Conservation (phyloP, 2,888 invertebrate genomes). For the Hylaea fasciaria region DNA sequence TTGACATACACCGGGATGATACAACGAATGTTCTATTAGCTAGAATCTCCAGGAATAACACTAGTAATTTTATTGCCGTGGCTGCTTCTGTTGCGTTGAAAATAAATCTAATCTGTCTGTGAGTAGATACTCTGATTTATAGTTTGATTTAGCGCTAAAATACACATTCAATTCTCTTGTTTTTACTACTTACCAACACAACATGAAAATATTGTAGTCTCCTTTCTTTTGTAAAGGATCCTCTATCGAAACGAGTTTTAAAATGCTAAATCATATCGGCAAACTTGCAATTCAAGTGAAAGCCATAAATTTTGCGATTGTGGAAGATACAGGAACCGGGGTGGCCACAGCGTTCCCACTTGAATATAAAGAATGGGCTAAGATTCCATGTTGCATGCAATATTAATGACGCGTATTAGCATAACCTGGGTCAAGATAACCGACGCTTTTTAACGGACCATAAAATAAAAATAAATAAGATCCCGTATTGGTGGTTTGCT, state of each 20-base stretch:
- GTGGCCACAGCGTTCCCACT: constrained; percentile 41
- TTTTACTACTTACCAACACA: neutral
- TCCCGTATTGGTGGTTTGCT: neutral
- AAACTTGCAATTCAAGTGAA: constrained; percentile 37
- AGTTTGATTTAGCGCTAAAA: constrained; percentile 8
- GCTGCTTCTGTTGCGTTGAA: constrained; percentile 23
- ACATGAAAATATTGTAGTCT: neutral
- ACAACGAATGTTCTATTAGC: constrained; percentile 35
- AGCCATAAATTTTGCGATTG: constrained; percentile 59
- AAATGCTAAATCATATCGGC: constrained; percentile 22
- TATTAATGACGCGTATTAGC: constrained; percentile 25
- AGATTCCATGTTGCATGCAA: constrained; percentile 38
- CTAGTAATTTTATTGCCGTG: constrained; percentile 31
- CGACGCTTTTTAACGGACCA: neutral
- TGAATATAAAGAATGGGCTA: constrained; percentile 46
- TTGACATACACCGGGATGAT: constrained; percentile 43
- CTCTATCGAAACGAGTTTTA: constrained; percentile 11
- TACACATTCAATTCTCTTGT: neutral
- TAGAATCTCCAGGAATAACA: constrained; percentile 35
- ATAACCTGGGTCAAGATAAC: constrained; percentile 13
- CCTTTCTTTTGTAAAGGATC: neutral
- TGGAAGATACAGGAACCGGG: constrained; percentile 45
- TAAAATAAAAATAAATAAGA: neutral
- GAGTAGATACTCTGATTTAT: constrained; percentile 27
- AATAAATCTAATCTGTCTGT: constrained; percentile 30